Percentiles rank a stretch among this genome's conserved stretches.
phyloP scores from a whole-genome alignment of 2,113 vertebrate species.

The Neogale vison region DNA sequence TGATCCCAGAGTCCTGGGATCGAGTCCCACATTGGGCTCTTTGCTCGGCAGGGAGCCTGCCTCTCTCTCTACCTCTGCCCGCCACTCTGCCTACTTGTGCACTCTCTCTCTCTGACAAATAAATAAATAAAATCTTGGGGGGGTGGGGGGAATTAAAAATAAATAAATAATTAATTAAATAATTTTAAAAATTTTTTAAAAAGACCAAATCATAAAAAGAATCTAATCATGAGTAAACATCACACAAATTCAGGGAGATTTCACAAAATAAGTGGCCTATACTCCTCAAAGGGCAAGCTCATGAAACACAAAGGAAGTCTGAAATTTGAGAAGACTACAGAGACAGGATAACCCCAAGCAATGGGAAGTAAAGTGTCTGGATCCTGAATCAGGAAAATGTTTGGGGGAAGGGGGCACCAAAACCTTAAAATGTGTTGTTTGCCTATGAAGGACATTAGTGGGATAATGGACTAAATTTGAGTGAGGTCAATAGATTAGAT shows the following conservation, averaged over 20 bases:
- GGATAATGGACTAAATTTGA: neutral
- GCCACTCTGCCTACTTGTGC: no score
- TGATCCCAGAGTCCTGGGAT: no score
- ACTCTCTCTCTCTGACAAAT: no score
- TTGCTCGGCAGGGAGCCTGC: no score
- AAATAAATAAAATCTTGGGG: no score
- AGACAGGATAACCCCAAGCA: neutral
- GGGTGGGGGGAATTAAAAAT: no score
- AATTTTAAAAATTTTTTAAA: no score
- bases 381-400: neutral
- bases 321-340: neutral
- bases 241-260: neutral
- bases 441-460: neutral
- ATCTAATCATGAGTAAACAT: neutral
- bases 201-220: neutral
- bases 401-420: no score
- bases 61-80: no score
- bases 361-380: neutral
- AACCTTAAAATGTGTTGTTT: neutral
- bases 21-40: no score
- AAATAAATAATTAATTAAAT: no score
- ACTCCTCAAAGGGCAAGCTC: neutral
- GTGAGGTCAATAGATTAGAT: neutral
- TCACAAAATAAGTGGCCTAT: neutral
- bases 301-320: neutral